These are phyloP conservation scores for Yasuhikotakia modesta DNA, from an alignment of 2,797 vertebrate species.

Conservation along the genomic window DNA sequence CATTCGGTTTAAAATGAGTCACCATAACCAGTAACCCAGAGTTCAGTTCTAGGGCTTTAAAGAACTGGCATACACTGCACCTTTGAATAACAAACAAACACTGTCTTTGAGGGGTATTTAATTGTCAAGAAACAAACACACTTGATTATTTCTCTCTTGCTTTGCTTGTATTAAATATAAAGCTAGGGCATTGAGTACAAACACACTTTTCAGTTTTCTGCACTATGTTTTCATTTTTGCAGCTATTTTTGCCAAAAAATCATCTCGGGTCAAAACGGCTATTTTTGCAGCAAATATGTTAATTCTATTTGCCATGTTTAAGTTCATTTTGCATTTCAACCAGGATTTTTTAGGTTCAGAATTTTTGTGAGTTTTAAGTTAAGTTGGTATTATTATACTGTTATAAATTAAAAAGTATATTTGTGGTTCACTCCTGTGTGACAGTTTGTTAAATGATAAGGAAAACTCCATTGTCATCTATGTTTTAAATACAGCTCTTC, in stretches of 20 bases:
- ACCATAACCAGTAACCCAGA: too few species aligned
- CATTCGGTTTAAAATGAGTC: neutral
- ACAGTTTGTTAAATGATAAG: constrained; percentile 48
- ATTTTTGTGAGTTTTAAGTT: too few species aligned
- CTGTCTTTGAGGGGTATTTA: neutral
- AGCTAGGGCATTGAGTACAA: too few species aligned
- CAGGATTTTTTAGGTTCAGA: too few species aligned
- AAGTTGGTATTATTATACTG: constrained; percentile 28
- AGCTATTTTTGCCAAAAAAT: too few species aligned
- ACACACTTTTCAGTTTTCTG: too few species aligned
- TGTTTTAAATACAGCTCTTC: constrained; percentile 47
- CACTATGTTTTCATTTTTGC: neutral
- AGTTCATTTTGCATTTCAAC: neutral
- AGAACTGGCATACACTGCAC: neutral
- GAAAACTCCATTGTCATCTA: constrained; percentile 39
- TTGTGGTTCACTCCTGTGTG: constrained; percentile 36
- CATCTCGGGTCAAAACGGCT: too few species aligned
- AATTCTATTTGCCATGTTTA: neutral
- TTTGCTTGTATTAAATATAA: neutral
- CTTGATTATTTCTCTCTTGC: neutral
- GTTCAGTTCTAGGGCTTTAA: neutral
- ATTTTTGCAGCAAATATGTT: neutral
- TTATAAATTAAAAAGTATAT: constrained; percentile 20
- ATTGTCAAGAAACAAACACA: neutral
- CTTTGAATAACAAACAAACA: neutral